These are phyloP conservation scores for Drosophila colorata DNA, from an alignment of 2,888 invertebrate species.

Conservation along the genomic window DNA sequence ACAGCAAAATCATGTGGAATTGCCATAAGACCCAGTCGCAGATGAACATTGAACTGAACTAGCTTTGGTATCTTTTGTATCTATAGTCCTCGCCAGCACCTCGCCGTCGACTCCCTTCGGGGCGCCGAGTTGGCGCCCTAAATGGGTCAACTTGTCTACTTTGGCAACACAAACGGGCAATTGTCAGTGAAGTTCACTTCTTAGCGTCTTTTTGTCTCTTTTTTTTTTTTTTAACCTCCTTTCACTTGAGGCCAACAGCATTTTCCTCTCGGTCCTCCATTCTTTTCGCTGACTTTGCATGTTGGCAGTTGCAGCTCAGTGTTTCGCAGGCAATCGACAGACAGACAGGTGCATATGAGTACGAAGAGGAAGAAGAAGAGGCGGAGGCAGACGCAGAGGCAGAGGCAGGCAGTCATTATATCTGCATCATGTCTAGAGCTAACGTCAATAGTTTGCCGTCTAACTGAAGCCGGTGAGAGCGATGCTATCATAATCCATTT, in stretches of 20 bases:
- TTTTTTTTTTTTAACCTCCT: not conserved
- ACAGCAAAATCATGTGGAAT: conserved; percentile 46
- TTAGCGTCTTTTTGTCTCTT: conserved; percentile 6
- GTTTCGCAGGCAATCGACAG: conserved; percentile 30
- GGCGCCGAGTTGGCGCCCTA: conserved; percentile 9
- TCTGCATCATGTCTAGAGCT: conserved; percentile 28
- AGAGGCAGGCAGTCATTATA: conserved; percentile 36
- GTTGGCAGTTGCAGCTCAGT: conserved; percentile 23
- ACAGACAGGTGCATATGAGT: conserved; percentile 37
- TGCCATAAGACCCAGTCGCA: conserved; percentile 28
- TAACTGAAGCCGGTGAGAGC: not conserved
- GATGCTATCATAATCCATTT: conserved; percentile 34
- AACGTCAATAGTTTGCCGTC: conserved; percentile 5
- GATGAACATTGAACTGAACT: conserved; percentile 18
- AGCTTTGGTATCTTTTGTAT: conserved; percentile 22
- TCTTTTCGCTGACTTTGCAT: conserved; percentile 62
- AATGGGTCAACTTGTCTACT: conserved; percentile 77
- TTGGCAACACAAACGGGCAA: conserved; percentile 67
- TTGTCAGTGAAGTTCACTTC: conserved; percentile 58
- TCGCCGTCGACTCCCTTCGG: not conserved
- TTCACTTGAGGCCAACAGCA: conserved; percentile 37
- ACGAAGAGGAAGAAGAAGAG: not conserved
- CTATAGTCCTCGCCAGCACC: conserved; percentile 2
- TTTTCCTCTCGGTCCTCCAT: conserved; percentile 18
- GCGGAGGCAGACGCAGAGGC: not conserved